A percentile compares a stretch with the other conserved stretches of the same genome.
These are phyloP conservation scores for Alces alces DNA, from an alignment of 2,113 vertebrate genomes.

Conservation along the genomic window DNA sequence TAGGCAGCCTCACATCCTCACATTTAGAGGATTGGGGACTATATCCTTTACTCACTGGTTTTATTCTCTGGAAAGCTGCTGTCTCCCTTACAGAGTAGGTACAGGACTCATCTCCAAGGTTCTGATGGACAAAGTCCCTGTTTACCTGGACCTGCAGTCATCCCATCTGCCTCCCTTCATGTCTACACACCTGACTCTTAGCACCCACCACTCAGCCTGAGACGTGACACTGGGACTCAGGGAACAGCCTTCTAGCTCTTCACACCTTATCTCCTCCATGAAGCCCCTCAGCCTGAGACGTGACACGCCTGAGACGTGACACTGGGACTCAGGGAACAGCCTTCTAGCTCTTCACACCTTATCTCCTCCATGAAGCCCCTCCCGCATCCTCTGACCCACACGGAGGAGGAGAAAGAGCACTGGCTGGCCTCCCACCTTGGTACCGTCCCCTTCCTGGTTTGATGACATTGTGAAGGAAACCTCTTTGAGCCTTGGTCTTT, in stretches of 20 bases:
- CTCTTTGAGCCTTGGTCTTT: neutral
- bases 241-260: neutral
- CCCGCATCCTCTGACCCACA: neutral
- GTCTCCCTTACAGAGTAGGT: neutral
- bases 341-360: neutral
- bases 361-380: neutral
- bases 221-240: neutral
- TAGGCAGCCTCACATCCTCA: neutral
- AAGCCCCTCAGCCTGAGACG: too few species aligned
- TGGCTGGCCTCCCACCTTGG: neutral
- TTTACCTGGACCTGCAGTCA: neutral
- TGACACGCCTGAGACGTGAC: neutral
- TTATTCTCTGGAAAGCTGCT: neutral
- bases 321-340: rapidly evolving
- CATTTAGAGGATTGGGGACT: neutral
- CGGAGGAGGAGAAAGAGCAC: neutral
- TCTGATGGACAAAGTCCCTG: neutral
- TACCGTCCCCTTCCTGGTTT: neutral
- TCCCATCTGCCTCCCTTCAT: neutral
- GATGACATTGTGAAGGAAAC: neutral
- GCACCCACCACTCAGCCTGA: neutral
- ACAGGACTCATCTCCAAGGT: neutral
- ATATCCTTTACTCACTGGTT: neutral
- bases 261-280: neutral
- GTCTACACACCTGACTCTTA: neutral